A percentile compares a stretch with the other conserved stretches of the same genome.
phyloP scores from a whole-genome alignment of 2,888 invertebrate genomes.

The Noctuana brunneofusca region DNA sequence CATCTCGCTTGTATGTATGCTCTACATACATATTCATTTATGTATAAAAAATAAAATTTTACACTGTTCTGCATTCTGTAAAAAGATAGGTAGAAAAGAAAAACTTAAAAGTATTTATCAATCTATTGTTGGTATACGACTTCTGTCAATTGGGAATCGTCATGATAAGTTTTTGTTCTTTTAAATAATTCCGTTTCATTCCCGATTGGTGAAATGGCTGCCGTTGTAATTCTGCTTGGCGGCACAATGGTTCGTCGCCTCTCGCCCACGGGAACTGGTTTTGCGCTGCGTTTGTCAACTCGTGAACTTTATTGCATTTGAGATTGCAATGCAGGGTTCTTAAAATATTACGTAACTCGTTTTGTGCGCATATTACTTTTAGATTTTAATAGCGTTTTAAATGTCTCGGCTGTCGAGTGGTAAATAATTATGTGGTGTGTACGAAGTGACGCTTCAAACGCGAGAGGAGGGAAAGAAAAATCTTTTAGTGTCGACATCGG shows the following conservation, averaged over 20 bases:
- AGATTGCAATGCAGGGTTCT: conserved; percentile 37
- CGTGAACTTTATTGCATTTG: conserved; percentile 37
- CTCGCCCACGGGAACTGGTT: conserved; percentile 71
- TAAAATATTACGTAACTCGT: conserved; percentile 43
- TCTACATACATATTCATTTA: too few relatives aligned
- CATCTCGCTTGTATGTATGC: too few relatives aligned
- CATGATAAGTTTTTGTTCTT: neutral
- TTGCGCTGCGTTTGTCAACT: conserved; percentile 49
- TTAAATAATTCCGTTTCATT: conserved; percentile 22
- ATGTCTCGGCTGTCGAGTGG: conserved; percentile 30
- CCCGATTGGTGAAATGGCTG: conserved; percentile 26
- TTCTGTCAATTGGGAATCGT: neutral
- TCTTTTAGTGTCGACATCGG: conserved; percentile 70
- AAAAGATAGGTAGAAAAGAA: too few relatives aligned
- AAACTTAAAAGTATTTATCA: too few relatives aligned
- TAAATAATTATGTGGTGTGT: conserved; percentile 33
- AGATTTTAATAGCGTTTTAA: conserved; percentile 35
- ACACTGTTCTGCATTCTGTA: too few relatives aligned
- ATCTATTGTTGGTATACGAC: neutral
- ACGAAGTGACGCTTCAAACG: conserved; percentile 48
- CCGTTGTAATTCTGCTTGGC: conserved; percentile 37
- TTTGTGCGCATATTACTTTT: conserved; percentile 24
- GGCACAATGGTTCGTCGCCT: conserved; percentile 48
- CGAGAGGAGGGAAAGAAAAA: conserved; percentile 62
- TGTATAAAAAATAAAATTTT: too few relatives aligned